Evolutionary conservation across 2,113 vertebrate species (phyloP).

Genomic region (Vireo altiloquus): DNA sequence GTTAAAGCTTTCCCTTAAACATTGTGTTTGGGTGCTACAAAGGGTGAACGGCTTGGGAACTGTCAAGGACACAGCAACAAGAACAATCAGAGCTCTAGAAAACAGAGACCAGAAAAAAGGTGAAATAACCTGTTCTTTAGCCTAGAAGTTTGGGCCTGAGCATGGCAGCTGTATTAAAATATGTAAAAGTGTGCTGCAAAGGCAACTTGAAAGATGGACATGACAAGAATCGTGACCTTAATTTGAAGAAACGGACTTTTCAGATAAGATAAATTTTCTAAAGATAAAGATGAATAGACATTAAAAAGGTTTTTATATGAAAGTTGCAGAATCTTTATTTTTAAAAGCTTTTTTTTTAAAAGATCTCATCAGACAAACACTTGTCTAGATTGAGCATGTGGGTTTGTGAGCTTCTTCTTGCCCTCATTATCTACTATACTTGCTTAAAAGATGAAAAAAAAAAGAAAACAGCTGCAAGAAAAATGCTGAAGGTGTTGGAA

Average conservation of each 20-base stretch:
- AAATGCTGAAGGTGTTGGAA: neutral
- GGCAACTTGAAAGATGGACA: neutral
- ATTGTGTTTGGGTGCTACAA: neutral
- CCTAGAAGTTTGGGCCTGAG: neutral
- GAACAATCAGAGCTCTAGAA: neutral
- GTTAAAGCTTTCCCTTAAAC: neutral
- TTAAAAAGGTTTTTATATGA: neutral
- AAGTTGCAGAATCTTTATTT: neutral
- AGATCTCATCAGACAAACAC: neutral
- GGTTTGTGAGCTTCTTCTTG: neutral
- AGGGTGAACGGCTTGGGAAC: neutral
- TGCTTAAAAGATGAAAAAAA: neutral
- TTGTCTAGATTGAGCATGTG: neutral
- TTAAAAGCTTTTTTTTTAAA: neutral
- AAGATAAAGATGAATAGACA: neutral
- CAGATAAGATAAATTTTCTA: neutral
- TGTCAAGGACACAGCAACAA: neutral
- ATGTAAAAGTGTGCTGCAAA: neutral
- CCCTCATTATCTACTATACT: neutral
- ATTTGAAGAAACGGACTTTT: neutral
- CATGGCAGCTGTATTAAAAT: neutral
- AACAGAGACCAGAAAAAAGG: neutral
- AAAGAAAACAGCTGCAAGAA: neutral
- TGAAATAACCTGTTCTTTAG: neutral
- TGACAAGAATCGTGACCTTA: neutral